Evolutionary conservation across 1,140 invertebrate species (phyloP).

Genomic region (Asobara japonica): DNA sequence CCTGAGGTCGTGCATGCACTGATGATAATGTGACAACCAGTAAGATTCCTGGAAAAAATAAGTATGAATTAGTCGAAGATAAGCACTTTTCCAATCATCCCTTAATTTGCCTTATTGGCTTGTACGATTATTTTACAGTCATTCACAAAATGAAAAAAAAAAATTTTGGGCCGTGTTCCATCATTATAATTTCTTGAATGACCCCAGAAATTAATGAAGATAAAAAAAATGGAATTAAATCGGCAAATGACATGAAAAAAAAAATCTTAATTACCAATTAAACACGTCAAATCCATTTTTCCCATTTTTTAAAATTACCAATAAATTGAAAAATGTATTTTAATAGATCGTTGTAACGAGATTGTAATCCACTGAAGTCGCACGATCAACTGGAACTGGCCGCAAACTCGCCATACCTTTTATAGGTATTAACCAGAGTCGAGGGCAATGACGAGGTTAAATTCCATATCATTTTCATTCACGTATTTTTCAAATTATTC

Average conservation of each 20-base stretch:
- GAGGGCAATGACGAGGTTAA: conserved; percentile 4
- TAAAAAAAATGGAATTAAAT: not conserved
- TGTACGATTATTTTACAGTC: too few relatives aligned
- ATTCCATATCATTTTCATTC: not conserved
- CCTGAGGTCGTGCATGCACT: not conserved
- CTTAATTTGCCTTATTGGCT: too few relatives aligned
- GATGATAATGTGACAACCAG: not conserved
- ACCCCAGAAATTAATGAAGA: not conserved
- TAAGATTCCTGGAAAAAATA: not conserved
- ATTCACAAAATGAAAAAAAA: too few relatives aligned
- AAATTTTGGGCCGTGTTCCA: too few relatives aligned
- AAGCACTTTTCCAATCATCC: too few relatives aligned
- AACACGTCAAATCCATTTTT: not conserved
- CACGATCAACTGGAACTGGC: conserved; percentile 28
- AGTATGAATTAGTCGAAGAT: too few relatives aligned
- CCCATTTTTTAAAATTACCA: not conserved
- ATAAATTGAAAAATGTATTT: not conserved
- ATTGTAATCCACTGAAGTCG: conserved; percentile 1
- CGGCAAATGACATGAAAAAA: not conserved
- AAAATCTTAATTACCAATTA: not conserved
- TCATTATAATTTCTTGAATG: too few relatives aligned
- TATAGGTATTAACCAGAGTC: conserved; percentile 41
- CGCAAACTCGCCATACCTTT: conserved; percentile 30
- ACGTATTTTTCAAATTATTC: not conserved
- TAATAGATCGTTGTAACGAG: not conserved